Evolutionary conservation across 64 coral and sea anemone species (phyloP).

Genomic region (Dendronephthya gigantea): DNA sequence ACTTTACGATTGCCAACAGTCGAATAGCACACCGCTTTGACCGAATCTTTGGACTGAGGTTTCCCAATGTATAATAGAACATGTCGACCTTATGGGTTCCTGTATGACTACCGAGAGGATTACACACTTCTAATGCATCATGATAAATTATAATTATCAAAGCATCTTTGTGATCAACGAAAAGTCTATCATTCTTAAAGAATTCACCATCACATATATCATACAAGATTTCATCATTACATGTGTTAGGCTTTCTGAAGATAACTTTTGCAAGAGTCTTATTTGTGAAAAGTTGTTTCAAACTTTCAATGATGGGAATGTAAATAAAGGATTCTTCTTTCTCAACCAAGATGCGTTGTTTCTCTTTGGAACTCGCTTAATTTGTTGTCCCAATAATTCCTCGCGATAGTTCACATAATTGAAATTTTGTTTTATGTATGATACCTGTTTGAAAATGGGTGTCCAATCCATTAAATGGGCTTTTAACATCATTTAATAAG

Average conservation of each 20-base stretch:
- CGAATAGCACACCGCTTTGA: conserved; percentile 24
- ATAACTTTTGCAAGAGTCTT: conserved; percentile 17
- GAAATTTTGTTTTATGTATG: too few species aligned
- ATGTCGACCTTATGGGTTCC: too few species aligned
- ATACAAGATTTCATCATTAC: conserved; percentile 16
- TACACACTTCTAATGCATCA: conserved; percentile 16
- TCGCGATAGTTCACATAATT: too few species aligned
- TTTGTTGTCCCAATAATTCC: too few species aligned
- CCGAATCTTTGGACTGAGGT: not conserved
- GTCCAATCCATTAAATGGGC: too few species aligned
- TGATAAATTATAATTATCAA: not conserved
- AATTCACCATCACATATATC: too few species aligned
- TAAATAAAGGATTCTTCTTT: conserved; percentile 26
- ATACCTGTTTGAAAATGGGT: too few species aligned
- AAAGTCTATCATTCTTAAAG: too few species aligned
- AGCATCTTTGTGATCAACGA: too few species aligned
- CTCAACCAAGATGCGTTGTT: too few species aligned
- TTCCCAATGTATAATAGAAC: not conserved
- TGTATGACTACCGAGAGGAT: conserved; percentile 13
- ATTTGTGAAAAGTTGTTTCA: conserved; percentile 8
- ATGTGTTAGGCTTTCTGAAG: conserved; percentile 8
- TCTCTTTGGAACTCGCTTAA: too few species aligned
- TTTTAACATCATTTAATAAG: too few species aligned
- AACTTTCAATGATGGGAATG: not conserved
- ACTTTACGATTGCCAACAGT: conserved; percentile 4